phyloP scores from a whole-genome alignment of 2,113 vertebrate species.

The Sapajus apella region DNA sequence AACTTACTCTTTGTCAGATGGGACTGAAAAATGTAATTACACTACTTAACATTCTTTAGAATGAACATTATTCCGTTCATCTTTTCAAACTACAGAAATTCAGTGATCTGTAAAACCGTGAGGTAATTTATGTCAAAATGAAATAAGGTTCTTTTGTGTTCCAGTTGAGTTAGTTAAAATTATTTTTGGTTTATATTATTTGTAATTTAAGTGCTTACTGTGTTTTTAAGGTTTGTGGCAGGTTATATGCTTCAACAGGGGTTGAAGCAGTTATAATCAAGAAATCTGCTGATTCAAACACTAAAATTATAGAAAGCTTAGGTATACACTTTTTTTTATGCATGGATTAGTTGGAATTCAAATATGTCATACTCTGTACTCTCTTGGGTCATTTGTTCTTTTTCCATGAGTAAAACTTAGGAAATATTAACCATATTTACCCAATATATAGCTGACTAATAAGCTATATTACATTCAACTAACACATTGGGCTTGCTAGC shows the following conservation, averaged over 20 bases:
- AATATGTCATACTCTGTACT: neutral
- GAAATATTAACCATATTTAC: neutral
- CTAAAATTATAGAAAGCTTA: neutral
- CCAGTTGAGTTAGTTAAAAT: slow-evolving; percentile 51
- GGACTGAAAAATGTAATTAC: slow-evolving; percentile 49
- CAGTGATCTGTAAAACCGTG: slow-evolving; percentile 50
- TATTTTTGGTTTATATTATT: slow-evolving; percentile 42
- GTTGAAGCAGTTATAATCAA: neutral
- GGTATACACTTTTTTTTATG: neutral
- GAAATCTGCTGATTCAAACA: neutral
- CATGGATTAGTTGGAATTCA: neutral
- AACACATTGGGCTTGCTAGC: neutral
- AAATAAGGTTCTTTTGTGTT: slow-evolving; percentile 34
- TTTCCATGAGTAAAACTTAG: neutral
- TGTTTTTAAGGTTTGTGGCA: neutral
- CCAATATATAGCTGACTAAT: neutral
- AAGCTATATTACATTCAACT: neutral
- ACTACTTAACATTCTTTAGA: neutral
- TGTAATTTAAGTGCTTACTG: slow-evolving; percentile 28
- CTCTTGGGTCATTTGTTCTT: neutral
- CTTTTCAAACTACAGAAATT: slow-evolving; percentile 53
- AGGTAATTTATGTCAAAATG: slow-evolving; percentile 45
- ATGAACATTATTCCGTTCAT: neutral
- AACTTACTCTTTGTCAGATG: slow-evolving; percentile 44
- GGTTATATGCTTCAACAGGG: neutral